A percentile compares a stretch with the other conserved stretches of the same genome.
phyloP scores from a whole-genome alignment of 2,113 vertebrate species.

The Tenrec ecaudatus region DNA sequence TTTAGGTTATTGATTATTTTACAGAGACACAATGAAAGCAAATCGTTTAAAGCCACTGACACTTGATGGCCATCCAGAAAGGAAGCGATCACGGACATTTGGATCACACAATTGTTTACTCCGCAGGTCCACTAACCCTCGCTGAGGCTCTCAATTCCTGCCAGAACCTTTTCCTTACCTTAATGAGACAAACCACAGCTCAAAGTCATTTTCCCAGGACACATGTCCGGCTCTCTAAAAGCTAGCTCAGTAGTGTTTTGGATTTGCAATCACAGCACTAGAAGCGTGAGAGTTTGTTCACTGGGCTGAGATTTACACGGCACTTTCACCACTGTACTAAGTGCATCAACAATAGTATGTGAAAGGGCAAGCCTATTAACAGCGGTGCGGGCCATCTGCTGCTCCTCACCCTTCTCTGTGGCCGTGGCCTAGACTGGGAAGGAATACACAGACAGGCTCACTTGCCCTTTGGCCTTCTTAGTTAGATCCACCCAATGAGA shows the following conservation, averaged over 20 bases:
- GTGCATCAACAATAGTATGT: background rate
- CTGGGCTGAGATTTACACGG: background rate
- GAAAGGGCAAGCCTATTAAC: background rate
- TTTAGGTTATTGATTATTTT: background rate
- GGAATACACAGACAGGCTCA: background rate
- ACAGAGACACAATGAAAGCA: slow-evolving; percentile 21
- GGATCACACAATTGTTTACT: background rate
- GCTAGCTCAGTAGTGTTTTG: background rate
- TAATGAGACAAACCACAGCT: background rate
- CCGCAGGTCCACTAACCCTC: background rate
- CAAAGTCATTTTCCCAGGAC: slow-evolving; percentile 14
- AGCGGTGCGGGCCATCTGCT: background rate
- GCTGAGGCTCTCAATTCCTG: background rate
- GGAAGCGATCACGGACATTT: background rate
- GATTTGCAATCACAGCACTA: background rate
- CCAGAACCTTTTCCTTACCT: slow-evolving; percentile 17
- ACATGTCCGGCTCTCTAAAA: background rate
- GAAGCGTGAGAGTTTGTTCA: background rate
- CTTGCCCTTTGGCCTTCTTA: background rate
- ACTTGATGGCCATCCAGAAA: background rate
- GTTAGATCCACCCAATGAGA: background rate
- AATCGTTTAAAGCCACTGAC: slow-evolving; percentile 15
- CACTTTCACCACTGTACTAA: background rate
- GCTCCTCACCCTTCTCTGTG: background rate
- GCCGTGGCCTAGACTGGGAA: background rate